Conservation (phyloP, 1,140 invertebrate genomes). For the Trypoxylus dichotomus region DNA sequence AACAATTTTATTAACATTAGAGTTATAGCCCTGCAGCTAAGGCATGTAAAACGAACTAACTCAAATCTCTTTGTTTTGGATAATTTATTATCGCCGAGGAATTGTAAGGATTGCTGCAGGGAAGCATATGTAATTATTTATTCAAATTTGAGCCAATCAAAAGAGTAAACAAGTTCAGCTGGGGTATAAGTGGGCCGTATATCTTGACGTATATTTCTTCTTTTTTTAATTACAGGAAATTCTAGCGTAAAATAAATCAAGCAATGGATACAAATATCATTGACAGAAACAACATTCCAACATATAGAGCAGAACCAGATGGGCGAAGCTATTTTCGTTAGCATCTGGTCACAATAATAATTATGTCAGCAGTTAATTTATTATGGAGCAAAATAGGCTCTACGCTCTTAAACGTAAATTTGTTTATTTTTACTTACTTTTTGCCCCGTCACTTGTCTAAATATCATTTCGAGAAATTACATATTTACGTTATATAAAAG, state of each 20-base stretch:
- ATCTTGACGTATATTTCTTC: not conserved
- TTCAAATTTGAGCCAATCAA: no score
- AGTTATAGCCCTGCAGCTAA: no score
- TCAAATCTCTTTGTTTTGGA: no score
- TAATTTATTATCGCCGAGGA: no score
- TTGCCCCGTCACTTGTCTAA: not conserved
- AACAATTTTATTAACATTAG: no score
- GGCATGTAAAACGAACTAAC: no score
- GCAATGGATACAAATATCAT: constrained; percentile 16
- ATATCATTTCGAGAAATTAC: not conserved
- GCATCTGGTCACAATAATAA: constrained; percentile 19
- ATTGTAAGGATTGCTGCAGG: no score
- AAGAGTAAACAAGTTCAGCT: no score
- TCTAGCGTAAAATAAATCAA: constrained; percentile 14
- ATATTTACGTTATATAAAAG: not conserved
- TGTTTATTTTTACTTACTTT: not conserved
- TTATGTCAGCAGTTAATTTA: constrained; percentile 20
- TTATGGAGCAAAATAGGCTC: not conserved
- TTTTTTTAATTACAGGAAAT: constrained; percentile 17
- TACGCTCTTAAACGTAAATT: not conserved
- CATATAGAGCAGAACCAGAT: constrained; percentile 23
- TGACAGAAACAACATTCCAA: constrained; percentile 23
- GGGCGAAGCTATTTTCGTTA: constrained; percentile 6
- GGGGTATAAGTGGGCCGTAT: no score
- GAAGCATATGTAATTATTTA: no score